These are phyloP conservation scores for Mus minutoides DNA, from an alignment of 2,797 vertebrate genomes.

Conservation along the genomic window DNA sequence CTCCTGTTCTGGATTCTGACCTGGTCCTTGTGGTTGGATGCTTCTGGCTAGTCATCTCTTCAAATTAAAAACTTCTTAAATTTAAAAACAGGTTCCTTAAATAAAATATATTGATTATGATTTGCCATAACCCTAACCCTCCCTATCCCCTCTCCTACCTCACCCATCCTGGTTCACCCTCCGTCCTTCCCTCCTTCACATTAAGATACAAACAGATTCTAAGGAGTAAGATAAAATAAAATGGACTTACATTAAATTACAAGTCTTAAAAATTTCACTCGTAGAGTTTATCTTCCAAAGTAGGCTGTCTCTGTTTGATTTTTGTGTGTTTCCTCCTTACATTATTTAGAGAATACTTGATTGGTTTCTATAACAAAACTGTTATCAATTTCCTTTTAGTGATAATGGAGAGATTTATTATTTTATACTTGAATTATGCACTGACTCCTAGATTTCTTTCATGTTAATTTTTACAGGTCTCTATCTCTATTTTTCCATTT, in stretches of 20 bases:
- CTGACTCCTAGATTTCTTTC: background rate
- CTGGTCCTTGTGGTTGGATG: background rate
- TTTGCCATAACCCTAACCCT: background rate
- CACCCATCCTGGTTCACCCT: too few species aligned
- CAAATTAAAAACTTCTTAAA: conserved; percentile 45
- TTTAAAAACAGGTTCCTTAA: background rate
- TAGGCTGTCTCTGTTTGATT: background rate
- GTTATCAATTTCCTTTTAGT: background rate
- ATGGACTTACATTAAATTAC: background rate
- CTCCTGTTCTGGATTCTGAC: background rate
- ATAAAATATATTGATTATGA: background rate
- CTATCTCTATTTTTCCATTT: background rate
- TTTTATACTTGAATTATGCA: background rate
- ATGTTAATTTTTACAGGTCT: background rate
- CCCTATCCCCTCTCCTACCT: background rate
- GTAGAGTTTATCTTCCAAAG: background rate
- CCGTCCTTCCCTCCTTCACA: too few species aligned
- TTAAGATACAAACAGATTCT: background rate
- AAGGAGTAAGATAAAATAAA: background rate
- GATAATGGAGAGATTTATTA: background rate
- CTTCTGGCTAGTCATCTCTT: background rate
- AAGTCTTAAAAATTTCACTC: conserved; percentile 49
- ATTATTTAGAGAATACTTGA: background rate
- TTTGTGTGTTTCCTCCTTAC: background rate
- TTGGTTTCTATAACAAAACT: background rate